phyloP scores from a whole-genome alignment of 2,797 vertebrate species.

The Coluber constrictor region DNA sequence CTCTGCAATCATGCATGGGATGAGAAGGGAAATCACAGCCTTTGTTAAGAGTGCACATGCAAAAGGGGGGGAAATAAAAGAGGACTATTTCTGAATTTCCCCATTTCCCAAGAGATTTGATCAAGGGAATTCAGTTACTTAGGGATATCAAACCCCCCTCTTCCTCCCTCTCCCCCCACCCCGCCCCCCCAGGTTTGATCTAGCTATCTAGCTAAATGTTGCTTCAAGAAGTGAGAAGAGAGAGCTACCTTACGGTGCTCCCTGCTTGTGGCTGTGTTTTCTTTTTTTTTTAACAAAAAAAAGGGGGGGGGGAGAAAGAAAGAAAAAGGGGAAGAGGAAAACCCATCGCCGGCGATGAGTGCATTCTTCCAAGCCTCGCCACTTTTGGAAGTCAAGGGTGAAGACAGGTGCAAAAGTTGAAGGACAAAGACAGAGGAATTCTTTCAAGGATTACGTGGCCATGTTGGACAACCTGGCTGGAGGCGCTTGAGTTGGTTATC shows the following conservation, averaged over 20 bases:
- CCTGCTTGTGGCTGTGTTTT: neutral
- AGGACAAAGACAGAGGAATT: constrained; percentile 10
- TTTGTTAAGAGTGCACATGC: constrained; percentile 39
- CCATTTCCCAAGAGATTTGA: constrained; percentile 29
- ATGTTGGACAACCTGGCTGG: too few species aligned
- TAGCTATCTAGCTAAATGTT: neutral
- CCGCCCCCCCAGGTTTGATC: neutral
- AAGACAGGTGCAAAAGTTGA: constrained; percentile 3
- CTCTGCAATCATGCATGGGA: constrained; percentile 30
- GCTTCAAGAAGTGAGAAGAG: neutral
- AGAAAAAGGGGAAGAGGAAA: constrained; percentile 13
- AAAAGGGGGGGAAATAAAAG: neutral
- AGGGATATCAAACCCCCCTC: neutral
- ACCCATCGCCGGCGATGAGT: constrained; percentile 62
- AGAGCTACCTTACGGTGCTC: neutral
- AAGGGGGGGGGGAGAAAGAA: neutral
- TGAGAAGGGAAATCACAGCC: constrained; percentile 23
- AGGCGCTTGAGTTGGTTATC: neutral
- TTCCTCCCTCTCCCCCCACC: too few species aligned
- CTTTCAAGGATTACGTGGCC: neutral
- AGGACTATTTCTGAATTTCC: neutral
- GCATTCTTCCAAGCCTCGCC: constrained; percentile 36
- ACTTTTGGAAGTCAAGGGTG: neutral
- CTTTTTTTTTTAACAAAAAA: neutral
- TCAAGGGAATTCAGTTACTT: constrained; percentile 12